phyloP scores from a whole-genome alignment of 2,797 vertebrate genomes.

The Cossypha heuglini region DNA sequence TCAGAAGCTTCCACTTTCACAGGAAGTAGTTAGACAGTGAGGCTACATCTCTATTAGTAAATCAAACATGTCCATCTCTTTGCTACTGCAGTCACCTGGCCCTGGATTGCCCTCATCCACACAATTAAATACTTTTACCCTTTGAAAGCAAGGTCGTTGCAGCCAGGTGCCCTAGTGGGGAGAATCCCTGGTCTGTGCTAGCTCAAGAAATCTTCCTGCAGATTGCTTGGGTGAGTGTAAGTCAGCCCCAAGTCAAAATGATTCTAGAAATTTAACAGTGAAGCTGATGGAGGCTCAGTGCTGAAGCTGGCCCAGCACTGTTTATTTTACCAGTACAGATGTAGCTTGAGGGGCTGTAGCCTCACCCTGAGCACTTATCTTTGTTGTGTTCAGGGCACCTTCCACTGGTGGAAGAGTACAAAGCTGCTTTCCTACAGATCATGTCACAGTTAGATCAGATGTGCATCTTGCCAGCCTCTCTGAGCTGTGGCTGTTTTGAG shows the following conservation, averaged over 20 bases:
- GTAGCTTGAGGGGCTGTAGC: background rate
- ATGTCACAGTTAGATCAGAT: background rate
- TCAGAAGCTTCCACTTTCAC: constrained; percentile 16
- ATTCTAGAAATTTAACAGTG: background rate
- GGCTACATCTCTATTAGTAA: background rate
- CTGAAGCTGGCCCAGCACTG: background rate
- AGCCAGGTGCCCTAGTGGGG: background rate
- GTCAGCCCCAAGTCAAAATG: background rate
- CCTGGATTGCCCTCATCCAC: background rate
- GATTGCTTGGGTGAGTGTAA: background rate
- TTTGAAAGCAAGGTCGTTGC: background rate
- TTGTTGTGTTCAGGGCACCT: background rate
- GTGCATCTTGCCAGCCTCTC: background rate
- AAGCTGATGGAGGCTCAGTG: background rate
- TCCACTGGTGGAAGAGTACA: background rate
- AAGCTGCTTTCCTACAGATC: background rate
- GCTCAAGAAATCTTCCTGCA: background rate
- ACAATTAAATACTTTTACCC: background rate
- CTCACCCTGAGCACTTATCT: background rate
- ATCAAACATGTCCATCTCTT: background rate
- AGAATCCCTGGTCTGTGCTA: background rate
- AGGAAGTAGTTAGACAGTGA: background rate
- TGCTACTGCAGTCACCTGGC: background rate
- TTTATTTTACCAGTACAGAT: background rate
- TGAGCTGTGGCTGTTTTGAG: background rate